A percentile compares a stretch with the other conserved stretches of the same genome.
These are phyloP conservation scores for Ursus arctos DNA, from an alignment of 2,113 vertebrate species.

Conservation along the genomic window DNA sequence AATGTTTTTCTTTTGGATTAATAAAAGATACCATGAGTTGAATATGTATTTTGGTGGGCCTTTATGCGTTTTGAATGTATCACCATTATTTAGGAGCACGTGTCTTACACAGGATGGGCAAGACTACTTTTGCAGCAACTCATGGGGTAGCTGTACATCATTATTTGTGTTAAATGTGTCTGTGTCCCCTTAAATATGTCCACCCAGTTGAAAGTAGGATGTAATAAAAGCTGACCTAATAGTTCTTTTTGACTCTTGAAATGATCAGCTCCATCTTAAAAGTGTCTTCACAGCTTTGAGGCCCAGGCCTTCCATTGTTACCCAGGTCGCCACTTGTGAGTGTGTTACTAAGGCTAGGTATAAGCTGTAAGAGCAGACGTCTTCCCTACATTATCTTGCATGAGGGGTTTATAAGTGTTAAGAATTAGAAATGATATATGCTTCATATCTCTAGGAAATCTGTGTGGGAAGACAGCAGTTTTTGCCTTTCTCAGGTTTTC, in stretches of 20 bases:
- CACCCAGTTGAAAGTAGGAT: background rate
- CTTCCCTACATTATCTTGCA: background rate
- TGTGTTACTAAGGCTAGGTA: background rate
- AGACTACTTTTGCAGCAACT: background rate
- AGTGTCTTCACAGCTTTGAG: background rate
- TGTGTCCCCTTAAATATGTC: background rate
- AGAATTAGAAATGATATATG: background rate
- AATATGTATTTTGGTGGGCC: background rate
- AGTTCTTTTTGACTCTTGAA: background rate
- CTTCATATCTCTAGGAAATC: background rate
- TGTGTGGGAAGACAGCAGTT: background rate
- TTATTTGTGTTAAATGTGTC: background rate
- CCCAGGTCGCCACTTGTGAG: background rate
- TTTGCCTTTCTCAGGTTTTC: background rate
- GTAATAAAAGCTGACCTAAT: background rate
- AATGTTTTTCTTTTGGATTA: constrained; percentile 30
- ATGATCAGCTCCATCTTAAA: background rate
- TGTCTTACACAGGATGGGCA: background rate
- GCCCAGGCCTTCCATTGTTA: background rate
- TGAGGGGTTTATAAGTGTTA: background rate
- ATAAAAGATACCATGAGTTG: background rate
- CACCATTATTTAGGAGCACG: background rate
- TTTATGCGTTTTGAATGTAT: background rate
- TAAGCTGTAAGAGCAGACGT: background rate
- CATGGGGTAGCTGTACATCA: background rate